Percentiles rank a stretch among this genome's conserved stretches.
phyloP scores from a whole-genome alignment of 2,888 invertebrate genomes.

The Cheilosia variabilis region DNA sequence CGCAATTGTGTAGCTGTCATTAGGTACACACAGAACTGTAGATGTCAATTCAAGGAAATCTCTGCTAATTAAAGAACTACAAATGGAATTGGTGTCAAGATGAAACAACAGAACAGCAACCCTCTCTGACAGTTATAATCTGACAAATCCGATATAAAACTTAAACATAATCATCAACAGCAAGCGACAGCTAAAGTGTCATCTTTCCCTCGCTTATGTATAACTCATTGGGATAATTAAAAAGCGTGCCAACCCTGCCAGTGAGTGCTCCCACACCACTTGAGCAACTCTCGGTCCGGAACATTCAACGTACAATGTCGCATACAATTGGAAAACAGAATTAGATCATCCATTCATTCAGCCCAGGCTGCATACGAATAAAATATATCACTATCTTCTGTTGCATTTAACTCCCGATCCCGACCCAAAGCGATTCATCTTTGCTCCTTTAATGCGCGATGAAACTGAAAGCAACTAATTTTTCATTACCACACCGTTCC shows the following conservation, averaged over 20 bases:
- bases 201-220: neutral
- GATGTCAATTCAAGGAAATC: too few species aligned
- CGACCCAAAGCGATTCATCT: constrained; percentile 25
- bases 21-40: too few species aligned
- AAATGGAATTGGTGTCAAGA: too few species aligned
- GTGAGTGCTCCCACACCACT: constrained; percentile 16
- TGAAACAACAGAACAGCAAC: too few species aligned
- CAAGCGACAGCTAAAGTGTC: constrained; percentile 8
- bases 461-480: constrained; percentile 10
- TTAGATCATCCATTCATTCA: constrained; percentile 53
- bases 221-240: constrained; percentile 43
- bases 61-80: too few species aligned
- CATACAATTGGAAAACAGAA: constrained; percentile 36
- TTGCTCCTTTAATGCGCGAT: neutral
- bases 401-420: constrained; percentile 19
- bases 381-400: constrained; percentile 18
- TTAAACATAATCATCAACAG: neutral
- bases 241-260: constrained; percentile 40
- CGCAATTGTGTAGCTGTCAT: too few species aligned
- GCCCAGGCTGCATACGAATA: constrained; percentile 4
- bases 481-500: neutral
- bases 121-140: too few species aligned
- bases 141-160: neutral
- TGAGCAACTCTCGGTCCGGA: neutral
- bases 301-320: constrained; percentile 34